Conservation (phyloP, 53 echinoderm and acorn worm genomes). For the Hippasteria phrygiana region DNA sequence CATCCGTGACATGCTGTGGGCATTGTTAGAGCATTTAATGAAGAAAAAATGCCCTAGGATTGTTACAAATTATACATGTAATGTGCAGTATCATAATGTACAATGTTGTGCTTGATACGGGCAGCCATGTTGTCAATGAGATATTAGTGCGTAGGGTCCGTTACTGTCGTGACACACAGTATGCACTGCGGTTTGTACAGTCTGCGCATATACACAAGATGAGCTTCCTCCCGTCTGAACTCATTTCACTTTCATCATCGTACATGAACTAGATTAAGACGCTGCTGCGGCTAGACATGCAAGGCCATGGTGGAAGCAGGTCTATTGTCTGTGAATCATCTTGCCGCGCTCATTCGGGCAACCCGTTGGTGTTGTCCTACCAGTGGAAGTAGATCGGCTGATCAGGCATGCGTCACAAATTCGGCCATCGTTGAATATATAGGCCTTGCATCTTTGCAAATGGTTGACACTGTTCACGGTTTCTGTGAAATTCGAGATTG, state of each 20-base stretch:
- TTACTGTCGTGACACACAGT: not conserved
- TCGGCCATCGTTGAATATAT: no score
- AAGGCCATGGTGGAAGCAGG: constrained; percentile 18
- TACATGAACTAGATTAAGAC: constrained; percentile 56
- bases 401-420: no score
- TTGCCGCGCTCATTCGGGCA: constrained; percentile 47
- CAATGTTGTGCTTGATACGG: no score
- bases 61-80: no score
- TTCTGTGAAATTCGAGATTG: no score
- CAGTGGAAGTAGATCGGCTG: not conserved
- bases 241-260: constrained; percentile 26
- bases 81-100: no score
- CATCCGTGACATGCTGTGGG: not conserved
- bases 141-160: constrained; percentile 36
- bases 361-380: not conserved
- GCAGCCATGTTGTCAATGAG: constrained; percentile 55
- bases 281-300: constrained; percentile 40
- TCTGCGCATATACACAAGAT: not conserved
- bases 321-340: constrained; percentile 47
- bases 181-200: not conserved
- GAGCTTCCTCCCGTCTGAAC: constrained; percentile 31
- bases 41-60: no score
- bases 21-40: no score
- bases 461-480: no score
- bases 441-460: no score